Percentiles rank a stretch among this genome's conserved stretches.
These are phyloP conservation scores for Parasteatoda tepidariorum DNA, from an alignment of 1,140 invertebrate genomes.

Conservation along the genomic window DNA sequence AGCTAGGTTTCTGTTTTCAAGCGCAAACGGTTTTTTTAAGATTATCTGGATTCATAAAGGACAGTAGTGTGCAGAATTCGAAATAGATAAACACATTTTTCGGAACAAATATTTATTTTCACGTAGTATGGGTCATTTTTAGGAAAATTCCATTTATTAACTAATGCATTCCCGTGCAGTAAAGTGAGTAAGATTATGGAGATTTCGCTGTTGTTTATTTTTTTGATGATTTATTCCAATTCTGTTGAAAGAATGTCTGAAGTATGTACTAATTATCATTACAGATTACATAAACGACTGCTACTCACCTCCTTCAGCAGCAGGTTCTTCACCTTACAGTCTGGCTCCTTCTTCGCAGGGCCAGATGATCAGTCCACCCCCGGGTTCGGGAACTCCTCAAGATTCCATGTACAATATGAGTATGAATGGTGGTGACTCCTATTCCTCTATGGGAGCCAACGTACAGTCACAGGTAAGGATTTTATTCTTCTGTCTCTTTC, in stretches of 20 bases:
- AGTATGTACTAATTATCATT: too few species aligned
- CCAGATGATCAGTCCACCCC: conserved; percentile 92
- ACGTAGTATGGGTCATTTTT: too few species aligned
- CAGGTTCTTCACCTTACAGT: conserved; percentile 90
- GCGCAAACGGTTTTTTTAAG: too few species aligned
- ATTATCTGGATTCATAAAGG: too few species aligned
- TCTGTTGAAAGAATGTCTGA: background rate
- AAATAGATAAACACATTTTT: too few species aligned
- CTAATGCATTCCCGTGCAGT: too few species aligned
- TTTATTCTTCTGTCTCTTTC: background rate
- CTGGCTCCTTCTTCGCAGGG: conserved; percentile 85
- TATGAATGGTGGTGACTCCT: conserved; percentile 77
- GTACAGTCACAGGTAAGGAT: conserved; percentile 65
- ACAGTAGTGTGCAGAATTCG: too few species aligned
- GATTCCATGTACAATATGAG: conserved; percentile 92
- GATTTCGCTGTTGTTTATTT: background rate
- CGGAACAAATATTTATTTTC: too few species aligned
- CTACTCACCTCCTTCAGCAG: conserved; percentile 65
- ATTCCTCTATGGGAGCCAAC: conserved; percentile 67
- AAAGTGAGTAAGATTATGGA: too few species aligned
- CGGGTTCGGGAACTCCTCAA: conserved; percentile 74
- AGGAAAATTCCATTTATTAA: too few species aligned
- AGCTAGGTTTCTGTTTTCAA: too few species aligned
- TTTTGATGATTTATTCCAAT: background rate
- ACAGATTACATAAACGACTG: conserved; percentile 58